Conservation (phyloP, 1,140 invertebrate genomes). For the Drosophila rufa region DNA sequence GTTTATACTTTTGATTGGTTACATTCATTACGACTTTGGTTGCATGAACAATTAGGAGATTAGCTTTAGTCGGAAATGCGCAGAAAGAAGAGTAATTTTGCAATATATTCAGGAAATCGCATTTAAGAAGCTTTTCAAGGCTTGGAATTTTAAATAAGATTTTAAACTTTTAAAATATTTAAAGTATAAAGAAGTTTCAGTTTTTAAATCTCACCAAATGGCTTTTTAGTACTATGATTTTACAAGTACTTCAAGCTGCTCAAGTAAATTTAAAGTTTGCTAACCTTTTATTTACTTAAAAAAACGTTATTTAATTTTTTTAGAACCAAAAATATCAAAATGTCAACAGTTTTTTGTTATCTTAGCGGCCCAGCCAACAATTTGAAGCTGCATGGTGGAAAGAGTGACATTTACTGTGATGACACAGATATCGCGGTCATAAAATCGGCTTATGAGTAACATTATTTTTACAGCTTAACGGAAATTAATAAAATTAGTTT, state of each 20-base stretch:
- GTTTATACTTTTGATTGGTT: constrained; percentile 45
- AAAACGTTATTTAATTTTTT: background rate
- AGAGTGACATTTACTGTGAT: constrained; percentile 6
- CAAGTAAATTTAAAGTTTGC: background rate
- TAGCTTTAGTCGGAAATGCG: background rate
- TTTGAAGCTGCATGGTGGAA: background rate
- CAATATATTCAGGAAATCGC: no score
- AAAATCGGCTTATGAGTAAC: constrained; percentile 33
- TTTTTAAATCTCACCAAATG: background rate
- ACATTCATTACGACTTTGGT: constrained; percentile 8
- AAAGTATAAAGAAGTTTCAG: background rate
- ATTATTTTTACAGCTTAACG: constrained; percentile 54
- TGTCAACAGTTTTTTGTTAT: background rate
- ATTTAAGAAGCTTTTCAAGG: background rate
- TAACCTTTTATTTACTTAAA: background rate
- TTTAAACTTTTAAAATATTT: background rate
- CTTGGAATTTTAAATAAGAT: background rate
- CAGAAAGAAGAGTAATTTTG: background rate
- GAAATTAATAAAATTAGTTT: constrained; percentile 36
- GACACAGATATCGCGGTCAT: constrained; percentile 4
- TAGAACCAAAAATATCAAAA: no score
- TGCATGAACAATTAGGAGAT: constrained; percentile 25
- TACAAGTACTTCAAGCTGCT: no score
- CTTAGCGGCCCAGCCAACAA: background rate
- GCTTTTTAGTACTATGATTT: no score